Evolutionary conservation across 2,888 invertebrate genomes (phyloP).

Genomic region (Calameuta filiformis): DNA sequence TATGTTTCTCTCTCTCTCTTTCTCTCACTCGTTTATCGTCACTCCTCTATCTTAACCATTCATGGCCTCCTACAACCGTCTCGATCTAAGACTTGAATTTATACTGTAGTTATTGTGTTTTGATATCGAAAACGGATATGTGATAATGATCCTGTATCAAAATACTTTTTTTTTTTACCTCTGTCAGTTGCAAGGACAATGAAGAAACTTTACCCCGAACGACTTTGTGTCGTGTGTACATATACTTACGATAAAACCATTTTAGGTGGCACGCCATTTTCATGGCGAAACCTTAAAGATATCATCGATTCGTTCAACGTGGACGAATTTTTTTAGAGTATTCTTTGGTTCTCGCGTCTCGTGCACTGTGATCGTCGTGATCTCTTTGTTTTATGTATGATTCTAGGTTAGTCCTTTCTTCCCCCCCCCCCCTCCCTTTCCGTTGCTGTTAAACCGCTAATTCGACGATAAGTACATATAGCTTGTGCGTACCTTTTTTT

Average conservation of each 20-base stretch:
- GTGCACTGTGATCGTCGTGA: too few species aligned
- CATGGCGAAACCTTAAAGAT: not conserved
- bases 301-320: not conserved
- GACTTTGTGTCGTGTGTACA: not conserved
- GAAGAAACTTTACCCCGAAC: not conserved
- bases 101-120: not conserved
- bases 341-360: not conserved
- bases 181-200: not conserved
- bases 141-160: not conserved
- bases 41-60: not conserved
- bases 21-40: not conserved
- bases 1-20: not conserved
- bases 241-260: too few species aligned
- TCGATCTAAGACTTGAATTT: not conserved
- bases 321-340: not conserved
- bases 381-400: too few species aligned
- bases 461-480: not conserved
- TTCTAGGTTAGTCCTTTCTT: too few species aligned
- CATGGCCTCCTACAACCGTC: not conserved
- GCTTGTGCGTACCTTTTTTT: not conserved
- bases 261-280: too few species aligned
- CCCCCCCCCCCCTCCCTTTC: not conserved
- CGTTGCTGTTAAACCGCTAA: not conserved
- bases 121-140: not conserved
- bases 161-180: not conserved